Percentiles rank a stretch among this genome's conserved stretches.
Evolutionary conservation across 2,113 vertebrate species (phyloP).

Genomic region (Brachypteracias leptosomus): DNA sequence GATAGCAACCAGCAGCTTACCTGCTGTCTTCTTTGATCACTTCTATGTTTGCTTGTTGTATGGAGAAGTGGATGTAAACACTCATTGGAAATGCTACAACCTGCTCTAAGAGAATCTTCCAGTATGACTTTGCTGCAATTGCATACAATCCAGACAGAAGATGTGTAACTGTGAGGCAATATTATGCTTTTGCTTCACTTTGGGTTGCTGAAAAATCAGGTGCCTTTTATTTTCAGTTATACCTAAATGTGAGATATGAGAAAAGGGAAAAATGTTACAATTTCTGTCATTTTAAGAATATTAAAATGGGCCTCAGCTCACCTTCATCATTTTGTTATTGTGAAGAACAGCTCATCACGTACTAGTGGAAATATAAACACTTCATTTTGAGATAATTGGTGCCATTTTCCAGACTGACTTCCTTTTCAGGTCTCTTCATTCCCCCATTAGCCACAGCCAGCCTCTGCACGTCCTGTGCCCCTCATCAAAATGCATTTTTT

Average conservation of each 20-base stretch:
- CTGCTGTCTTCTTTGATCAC: background rate
- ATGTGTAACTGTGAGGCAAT: background rate
- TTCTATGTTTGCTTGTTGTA: background rate
- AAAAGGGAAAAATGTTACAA: background rate
- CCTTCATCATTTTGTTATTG: background rate
- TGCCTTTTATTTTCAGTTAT: background rate
- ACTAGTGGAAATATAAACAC: background rate
- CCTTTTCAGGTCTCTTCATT: background rate
- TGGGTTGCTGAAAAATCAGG: accelerated
- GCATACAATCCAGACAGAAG: background rate
- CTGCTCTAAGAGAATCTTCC: background rate
- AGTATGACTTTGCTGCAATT: background rate
- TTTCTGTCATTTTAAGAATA: background rate
- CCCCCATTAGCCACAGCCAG: background rate
- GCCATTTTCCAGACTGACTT: background rate
- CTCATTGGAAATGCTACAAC: background rate
- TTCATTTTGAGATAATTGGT: background rate
- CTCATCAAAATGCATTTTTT: conserved; percentile 36
- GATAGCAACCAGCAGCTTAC: background rate
- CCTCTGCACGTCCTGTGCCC: background rate
- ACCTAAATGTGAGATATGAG: background rate
- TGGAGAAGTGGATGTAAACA: background rate
- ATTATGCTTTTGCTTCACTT: background rate
- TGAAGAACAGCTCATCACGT: background rate
- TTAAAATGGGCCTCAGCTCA: background rate